Base-by-base conservation (phyloP, 2,888 invertebrate genomes). In the Acanthopleura granulata region DNA sequence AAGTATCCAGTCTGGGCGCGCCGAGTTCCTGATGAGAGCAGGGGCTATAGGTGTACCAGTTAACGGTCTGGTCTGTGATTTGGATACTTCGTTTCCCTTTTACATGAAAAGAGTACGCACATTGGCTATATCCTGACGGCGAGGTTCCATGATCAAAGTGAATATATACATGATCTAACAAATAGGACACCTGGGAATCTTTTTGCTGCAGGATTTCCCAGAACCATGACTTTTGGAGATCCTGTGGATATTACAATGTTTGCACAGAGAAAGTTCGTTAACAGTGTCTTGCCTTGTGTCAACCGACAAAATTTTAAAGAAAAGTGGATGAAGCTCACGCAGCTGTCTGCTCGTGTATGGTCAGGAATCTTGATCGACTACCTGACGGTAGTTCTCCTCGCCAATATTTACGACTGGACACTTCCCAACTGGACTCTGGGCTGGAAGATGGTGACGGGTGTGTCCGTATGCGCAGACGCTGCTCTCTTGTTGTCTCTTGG, bases 241-340 rank as follows among this genome's bases (percentile, higher is more conserved):
- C 62, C 62, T 14, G 15, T 62, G 25, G 62, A 62, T 62, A 62
- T 62, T n/a, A 62, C 62, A 22, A 62, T 62, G 62, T 62, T 62
- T 22, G 15, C 22, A 12, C 62, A 62, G 62, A 15, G 62, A 62
- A 62, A 62, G 25, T 12, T 62, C 11, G 15, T 62, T 12, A 15
- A n/a, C 62, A n/a, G 25, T 62, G 62, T 22, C 12, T 62, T 62
- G 22, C 15, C 62, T n/a, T 62, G 15, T 62, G 25, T 22, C 11
- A 15, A 62, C 14, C 15, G n/a, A 12, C 15, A 15, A 12, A n/a
- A 62, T 22, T 15, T 22, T 22, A 22, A 62, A 15, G 25, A 62
- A 12, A 22, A 22, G 12, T 62, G 62, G 62, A 15, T 62, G n/a
- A 62, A 62, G 22, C 25, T 12, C 11, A 12, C 22, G 11, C 62